phyloP scores from a whole-genome alignment of 2,888 invertebrate species.

The Nomada flava region DNA sequence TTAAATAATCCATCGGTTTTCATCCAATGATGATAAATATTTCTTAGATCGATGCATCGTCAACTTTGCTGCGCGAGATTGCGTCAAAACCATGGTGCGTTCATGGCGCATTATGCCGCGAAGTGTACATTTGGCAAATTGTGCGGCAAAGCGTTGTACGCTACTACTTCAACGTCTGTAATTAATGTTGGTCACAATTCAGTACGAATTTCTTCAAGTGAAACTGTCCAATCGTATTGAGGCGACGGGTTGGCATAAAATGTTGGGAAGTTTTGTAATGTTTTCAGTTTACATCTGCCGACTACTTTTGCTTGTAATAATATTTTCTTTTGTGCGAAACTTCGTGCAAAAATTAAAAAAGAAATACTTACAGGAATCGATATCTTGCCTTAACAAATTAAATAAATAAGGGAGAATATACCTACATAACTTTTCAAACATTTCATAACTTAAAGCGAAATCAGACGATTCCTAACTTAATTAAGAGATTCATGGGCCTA shows the following conservation, averaged over 20 bases:
- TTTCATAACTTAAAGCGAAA: no score
- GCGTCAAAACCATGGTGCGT: not conserved
- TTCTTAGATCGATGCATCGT: not conserved
- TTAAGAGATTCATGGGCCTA: not conserved
- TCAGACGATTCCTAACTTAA: not conserved
- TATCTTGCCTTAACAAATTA: no score
- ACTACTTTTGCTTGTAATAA: no score
- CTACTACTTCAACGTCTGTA: not conserved
- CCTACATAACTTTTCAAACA: no score
- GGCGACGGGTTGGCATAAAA: no score
- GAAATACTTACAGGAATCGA: no score
- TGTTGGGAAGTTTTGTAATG: no score
- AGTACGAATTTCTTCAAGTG: not conserved
- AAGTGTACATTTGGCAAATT: not conserved
- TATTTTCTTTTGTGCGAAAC: no score
- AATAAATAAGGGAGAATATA: no score
- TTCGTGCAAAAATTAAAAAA: no score
- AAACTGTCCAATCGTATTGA: not conserved
- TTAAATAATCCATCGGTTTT: constrained; percentile 31
- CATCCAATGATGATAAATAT: constrained; percentile 17
- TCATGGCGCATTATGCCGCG: not conserved
- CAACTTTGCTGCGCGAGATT: not conserved
- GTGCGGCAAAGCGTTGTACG: not conserved
- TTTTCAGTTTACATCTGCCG: no score
- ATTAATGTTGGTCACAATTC: not conserved